These are phyloP conservation scores for Caradrina kadenii DNA, from an alignment of 2,888 invertebrate genomes.

Conservation along the genomic window DNA sequence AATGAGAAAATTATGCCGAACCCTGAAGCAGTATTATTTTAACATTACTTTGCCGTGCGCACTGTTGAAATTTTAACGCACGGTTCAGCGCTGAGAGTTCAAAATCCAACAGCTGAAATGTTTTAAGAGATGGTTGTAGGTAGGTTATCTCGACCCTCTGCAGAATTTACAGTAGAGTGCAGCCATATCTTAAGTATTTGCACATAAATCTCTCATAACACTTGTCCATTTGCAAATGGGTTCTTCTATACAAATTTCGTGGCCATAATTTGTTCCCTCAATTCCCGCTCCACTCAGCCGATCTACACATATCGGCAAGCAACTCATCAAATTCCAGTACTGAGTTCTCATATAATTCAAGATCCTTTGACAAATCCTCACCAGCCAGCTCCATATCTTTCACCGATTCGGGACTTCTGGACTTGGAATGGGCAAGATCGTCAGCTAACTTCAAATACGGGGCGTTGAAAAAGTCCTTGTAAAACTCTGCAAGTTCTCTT, in stretches of 20 bases:
- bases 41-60: too few relatives aligned
- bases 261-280: slow-evolving; percentile 67
- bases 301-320: slow-evolving; percentile 92
- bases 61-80: too few relatives aligned
- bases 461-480: slow-evolving; percentile 95
- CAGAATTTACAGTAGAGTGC: background rate
- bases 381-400: slow-evolving; percentile 80
- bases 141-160: background rate
- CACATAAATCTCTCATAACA: background rate
- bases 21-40: too few relatives aligned
- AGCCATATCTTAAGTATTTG: background rate
- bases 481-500: slow-evolving; percentile 94
- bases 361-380: slow-evolving; percentile 92
- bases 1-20: slow-evolving; percentile 1
- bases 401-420: slow-evolving; percentile 70
- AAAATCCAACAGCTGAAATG: too few relatives aligned
- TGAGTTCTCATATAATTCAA: slow-evolving; percentile 94
- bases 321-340: slow-evolving; percentile 94
- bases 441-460: slow-evolving; percentile 83
- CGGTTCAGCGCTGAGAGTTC: too few relatives aligned
- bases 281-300: slow-evolving; percentile 91
- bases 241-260: slow-evolving; percentile 11
- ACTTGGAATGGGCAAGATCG: slow-evolving; percentile 64
- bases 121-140: background rate
- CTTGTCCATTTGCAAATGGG: background rate